phyloP scores from a whole-genome alignment of 1,140 invertebrate species.

The Halictus rubicundus region DNA sequence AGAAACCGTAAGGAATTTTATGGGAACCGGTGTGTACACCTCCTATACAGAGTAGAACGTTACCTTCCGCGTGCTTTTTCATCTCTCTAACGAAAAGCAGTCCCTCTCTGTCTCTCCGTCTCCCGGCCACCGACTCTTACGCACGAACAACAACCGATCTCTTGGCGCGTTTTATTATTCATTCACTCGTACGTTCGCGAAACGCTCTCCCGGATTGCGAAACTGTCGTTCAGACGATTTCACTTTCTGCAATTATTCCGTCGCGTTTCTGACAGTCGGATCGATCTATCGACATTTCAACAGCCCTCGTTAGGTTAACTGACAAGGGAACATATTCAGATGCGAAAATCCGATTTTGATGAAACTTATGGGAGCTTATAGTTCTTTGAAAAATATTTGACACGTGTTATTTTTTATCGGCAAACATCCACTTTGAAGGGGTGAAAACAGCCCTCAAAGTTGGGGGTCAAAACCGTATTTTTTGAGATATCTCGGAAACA shows the following conservation, averaged over 20 bases:
- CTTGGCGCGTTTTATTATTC: background rate
- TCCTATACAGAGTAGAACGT: conserved; percentile 32
- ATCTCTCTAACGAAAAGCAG: background rate
- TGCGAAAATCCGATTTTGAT: too few relatives aligned
- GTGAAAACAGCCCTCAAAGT: too few relatives aligned
- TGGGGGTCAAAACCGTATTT: too few relatives aligned
- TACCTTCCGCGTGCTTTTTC: conserved; percentile 50
- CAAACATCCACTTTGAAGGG: too few relatives aligned
- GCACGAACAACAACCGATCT: background rate
- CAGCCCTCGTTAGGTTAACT: too few relatives aligned
- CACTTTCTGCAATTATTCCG: conserved; percentile 23
- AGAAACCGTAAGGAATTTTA: conserved; percentile 76
- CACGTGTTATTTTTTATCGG: too few relatives aligned
- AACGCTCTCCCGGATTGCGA: background rate
- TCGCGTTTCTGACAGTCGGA: background rate
- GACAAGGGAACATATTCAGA: too few relatives aligned
- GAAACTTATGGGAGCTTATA: too few relatives aligned
- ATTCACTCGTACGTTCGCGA: background rate
- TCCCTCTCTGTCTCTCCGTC: too few relatives aligned
- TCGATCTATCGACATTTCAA: background rate
- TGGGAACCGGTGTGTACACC: conserved; percentile 65
- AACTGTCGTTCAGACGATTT: conserved; percentile 3
- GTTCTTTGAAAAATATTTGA: too few relatives aligned
- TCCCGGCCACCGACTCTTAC: background rate
- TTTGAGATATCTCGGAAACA: too few relatives aligned